Evolutionary conservation across 2,797 vertebrate species (phyloP).

Genomic region (Anabacerthia variegaticeps): DNA sequence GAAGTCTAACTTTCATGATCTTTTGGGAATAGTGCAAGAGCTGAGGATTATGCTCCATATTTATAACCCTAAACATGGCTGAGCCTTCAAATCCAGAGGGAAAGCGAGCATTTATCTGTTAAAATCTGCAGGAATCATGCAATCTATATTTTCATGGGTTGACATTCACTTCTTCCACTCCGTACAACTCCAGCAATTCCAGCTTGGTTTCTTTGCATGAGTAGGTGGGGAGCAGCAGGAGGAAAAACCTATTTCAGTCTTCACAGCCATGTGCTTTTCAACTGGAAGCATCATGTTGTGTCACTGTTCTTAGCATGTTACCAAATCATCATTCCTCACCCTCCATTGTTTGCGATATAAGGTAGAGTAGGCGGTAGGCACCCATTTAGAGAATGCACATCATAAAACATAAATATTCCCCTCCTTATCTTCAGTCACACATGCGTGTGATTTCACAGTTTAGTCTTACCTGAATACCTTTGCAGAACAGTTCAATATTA

Average conservation of each 20-base stretch:
- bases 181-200: neutral
- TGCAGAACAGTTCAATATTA: neutral
- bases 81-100: neutral
- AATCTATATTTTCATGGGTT: neutral
- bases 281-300: neutral
- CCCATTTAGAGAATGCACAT: neutral
- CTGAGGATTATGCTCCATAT: neutral
- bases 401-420: neutral
- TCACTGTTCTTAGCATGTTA: neutral
- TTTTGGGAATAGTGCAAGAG: neutral
- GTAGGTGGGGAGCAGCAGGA: neutral
- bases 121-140: neutral
- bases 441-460: neutral
- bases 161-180: neutral
- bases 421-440: neutral
- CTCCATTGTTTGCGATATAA: neutral
- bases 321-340: neutral
- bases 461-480: neutral
- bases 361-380: neutral
- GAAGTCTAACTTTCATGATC: neutral
- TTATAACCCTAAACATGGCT: neutral
- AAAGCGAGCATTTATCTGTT: neutral
- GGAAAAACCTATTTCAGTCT: neutral
- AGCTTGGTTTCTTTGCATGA: neutral
- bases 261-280: neutral